Evolutionary conservation across 2,113 vertebrate species (phyloP), one percentile per base, ranked within the genome.

Genomic region (Phocoena phocoena): DNA sequence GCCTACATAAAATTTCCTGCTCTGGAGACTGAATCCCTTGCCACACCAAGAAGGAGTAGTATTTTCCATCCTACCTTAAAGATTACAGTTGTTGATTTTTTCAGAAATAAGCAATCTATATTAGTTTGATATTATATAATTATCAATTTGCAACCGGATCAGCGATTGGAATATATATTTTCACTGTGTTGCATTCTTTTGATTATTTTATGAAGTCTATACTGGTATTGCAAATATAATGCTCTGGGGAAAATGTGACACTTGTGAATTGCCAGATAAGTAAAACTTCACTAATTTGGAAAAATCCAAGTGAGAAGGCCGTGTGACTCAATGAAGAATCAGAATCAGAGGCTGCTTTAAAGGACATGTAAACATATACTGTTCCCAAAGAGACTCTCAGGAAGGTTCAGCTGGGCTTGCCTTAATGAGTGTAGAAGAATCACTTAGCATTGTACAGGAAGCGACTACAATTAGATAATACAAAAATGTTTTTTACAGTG

Each of bases 11-110:
- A 18, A 89, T 80, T 70, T 87, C 25, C 28, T 53, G 0, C 96
- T 81, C 92, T 71, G 38, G 96, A 74, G 96, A 97, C 50, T 3
- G 1, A 74, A 20, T 97, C 92, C 81, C 92, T 95, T 96, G 84
- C 8, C n/a, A 82, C 36, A 83, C 33, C 8, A 83, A 60, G 47
- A 84, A 87, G n/a, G 23, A 92, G 36, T 26, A 86, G 31, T 71
- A 88, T 96, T 98, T 98, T 98, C 98, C 97, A 97, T 88, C n/a
- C 68, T 80, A 28, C 70, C 6, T 88, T 62, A 93, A 86, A 94
- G 68, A 85, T 62, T 79, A 65, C 31, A 89, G 33, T 31, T 92
- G 41, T 91, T 93, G 31, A 76, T 70, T 71, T 5, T 82, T 97
- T 88, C 36, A 83, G 20, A 93, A 96, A 68, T 70, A 76, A 85